These are phyloP conservation scores for Chaenodraco wilsoni DNA, from an alignment of 2,797 vertebrate genomes.

Conservation along the genomic window DNA sequence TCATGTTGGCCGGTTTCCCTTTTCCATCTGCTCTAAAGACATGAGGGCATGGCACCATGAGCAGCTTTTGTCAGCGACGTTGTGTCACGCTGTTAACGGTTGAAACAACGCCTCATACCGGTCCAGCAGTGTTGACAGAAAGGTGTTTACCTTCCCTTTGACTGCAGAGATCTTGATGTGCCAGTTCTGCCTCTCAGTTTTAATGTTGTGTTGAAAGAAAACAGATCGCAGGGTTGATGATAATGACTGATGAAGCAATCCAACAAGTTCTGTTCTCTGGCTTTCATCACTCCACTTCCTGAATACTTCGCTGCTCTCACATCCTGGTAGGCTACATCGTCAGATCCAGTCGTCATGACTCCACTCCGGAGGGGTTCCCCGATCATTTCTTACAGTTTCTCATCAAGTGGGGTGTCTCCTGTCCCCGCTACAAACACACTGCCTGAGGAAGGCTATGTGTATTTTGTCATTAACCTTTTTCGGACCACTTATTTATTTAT, in stretches of 20 bases:
- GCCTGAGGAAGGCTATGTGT: too few relatives aligned
- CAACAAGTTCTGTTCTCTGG: neutral
- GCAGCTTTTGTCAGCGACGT: constrained; percentile 19
- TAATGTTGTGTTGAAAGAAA: neutral
- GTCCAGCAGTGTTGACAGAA: neutral
- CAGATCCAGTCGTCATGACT: too few relatives aligned
- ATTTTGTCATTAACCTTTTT: too few relatives aligned
- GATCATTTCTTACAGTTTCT: too few relatives aligned
- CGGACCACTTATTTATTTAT: too few relatives aligned
- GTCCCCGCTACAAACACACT: too few relatives aligned
- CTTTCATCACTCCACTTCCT: neutral
- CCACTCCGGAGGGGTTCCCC: too few relatives aligned
- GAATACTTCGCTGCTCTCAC: neutral
- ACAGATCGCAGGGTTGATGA: neutral
- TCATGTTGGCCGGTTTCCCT: constrained; percentile 21
- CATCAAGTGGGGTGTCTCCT: too few relatives aligned
- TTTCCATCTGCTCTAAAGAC: constrained; percentile 21
- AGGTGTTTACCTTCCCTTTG: neutral
- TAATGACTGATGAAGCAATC: neutral
- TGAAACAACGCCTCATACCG: constrained; percentile 21
- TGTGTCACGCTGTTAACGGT: constrained; percentile 5
- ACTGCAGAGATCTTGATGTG: neutral
- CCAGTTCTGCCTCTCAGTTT: neutral
- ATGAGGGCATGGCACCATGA: constrained; percentile 1
- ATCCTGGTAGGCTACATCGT: neutral